These are phyloP conservation scores for Dugesia japonica DNA, from an alignment of 2,888 invertebrate genomes.

Conservation along the genomic window DNA sequence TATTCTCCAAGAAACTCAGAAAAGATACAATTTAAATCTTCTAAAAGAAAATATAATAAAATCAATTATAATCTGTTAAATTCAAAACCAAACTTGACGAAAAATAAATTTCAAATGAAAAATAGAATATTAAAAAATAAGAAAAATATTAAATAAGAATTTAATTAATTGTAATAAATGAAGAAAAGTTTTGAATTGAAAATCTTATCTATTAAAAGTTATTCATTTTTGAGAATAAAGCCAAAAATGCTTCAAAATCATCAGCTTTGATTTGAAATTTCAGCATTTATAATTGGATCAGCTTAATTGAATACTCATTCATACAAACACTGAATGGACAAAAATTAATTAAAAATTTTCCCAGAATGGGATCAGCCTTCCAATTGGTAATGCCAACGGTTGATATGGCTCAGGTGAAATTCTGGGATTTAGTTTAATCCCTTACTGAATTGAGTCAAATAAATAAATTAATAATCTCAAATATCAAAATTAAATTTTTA, in stretches of 20 bases:
- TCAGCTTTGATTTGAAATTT: constrained; percentile 16
- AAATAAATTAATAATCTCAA: constrained; percentile 14
- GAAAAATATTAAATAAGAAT: not conserved
- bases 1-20: too few relatives aligned
- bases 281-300: constrained; percentile 14
- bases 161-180: constrained; percentile 15
- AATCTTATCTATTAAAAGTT: constrained; percentile 20
- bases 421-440: constrained; percentile 13
- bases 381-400: constrained; percentile 20
- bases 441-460: constrained; percentile 7
- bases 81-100: too few relatives aligned
- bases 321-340: constrained; percentile 13
- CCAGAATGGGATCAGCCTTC: constrained; percentile 20
- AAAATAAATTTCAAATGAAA: too few relatives aligned
- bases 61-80: too few relatives aligned
- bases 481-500: constrained; percentile 20
- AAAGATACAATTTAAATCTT: too few relatives aligned
- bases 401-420: constrained; percentile 20
- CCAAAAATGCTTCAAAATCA: constrained; percentile 16
- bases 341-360: constrained; percentile 20
- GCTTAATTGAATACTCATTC: constrained; percentile 20
- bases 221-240: constrained; percentile 8
- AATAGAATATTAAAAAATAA: too few relatives aligned
- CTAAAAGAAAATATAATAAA: too few relatives aligned
- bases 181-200: constrained; percentile 13